Evolutionary conservation across 2,888 invertebrate species (phyloP).

Genomic region (Orthonychiurus folsomi): DNA sequence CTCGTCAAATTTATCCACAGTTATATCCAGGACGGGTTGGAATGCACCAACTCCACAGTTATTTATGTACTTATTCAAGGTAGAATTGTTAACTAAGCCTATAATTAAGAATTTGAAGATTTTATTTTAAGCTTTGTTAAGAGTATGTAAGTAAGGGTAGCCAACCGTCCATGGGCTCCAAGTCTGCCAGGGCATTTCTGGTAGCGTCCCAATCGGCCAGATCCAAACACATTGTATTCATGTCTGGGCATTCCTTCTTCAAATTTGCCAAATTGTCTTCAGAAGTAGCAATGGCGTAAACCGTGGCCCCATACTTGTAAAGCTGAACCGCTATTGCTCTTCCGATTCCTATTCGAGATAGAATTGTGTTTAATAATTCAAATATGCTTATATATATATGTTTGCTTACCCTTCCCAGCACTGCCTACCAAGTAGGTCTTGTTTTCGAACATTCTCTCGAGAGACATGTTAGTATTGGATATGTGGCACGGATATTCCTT

Average conservation of each 20-base stretch:
- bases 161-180: neutral
- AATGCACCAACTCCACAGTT: neutral
- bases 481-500: no score
- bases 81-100: neutral
- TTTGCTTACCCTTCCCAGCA: neutral
- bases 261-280: neutral
- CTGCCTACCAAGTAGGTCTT: neutral
- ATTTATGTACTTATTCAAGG: neutral
- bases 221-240: neutral
- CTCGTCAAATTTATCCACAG: constrained; percentile 5
- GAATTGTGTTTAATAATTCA: no score
- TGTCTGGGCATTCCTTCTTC: neutral
- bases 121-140: no score
- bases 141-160: no score
- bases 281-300: neutral
- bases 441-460: neutral
- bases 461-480: neutral
- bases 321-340: neutral
- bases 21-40: neutral
- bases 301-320: neutral
- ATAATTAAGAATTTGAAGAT: no score
- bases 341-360: constrained; percentile 7
- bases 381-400: no score
- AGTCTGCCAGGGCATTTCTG: neutral
- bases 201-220: neutral